Evolutionary conservation across 2,113 vertebrate genomes (phyloP), one percentile per base, ranked within the genome.

Genomic region (Numenius arquata): DNA sequence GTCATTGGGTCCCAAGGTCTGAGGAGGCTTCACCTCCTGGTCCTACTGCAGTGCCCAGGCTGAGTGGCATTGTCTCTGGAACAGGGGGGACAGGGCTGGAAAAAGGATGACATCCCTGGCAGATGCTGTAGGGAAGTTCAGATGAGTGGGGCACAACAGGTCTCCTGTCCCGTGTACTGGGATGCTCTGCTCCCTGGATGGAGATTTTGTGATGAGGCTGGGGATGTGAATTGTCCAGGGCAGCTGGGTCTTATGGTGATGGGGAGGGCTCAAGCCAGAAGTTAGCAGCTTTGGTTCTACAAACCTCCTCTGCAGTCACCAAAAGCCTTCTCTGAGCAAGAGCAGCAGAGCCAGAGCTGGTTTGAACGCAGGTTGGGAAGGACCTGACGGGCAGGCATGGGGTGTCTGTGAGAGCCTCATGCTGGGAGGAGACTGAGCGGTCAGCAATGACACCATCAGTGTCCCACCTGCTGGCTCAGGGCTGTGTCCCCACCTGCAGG

Each of bases 341-440:
- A 77, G 52, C 45, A 41, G 58, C 67, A 66, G 34, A 65, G 53
- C 18, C 0, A 1, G 26, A 38, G 21, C 47, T 83, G 75, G 29
- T 59, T 48, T 76, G 43, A 47, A 9, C 18, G 32, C 19, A 20
- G 43, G 32, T 36, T 10, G 27, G 50, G 74, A 73, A n/a, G 1
- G 12, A 72, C 18, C 27, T 68, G 59, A 40, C 0, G 4, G 62
- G 62, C n/a, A 48, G 75, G 19, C 1, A 7, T 2, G n/a, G 8
- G 62, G 52, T 36, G 65, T 34, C 56, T 45, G 67, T 3, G 63
- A 30, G 16, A 58, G 32, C 27, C 53, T 63, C 1, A 0, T 19
- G 36, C 48, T 61, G 50, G 70, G 70, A 45, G 48, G 25, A 85
- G 45, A 15, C 53, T 43, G 30, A 1, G 14, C 41, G 45, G 22